Conservation (phyloP, 2,888 invertebrate species). For the Crematogaster levior region DNA sequence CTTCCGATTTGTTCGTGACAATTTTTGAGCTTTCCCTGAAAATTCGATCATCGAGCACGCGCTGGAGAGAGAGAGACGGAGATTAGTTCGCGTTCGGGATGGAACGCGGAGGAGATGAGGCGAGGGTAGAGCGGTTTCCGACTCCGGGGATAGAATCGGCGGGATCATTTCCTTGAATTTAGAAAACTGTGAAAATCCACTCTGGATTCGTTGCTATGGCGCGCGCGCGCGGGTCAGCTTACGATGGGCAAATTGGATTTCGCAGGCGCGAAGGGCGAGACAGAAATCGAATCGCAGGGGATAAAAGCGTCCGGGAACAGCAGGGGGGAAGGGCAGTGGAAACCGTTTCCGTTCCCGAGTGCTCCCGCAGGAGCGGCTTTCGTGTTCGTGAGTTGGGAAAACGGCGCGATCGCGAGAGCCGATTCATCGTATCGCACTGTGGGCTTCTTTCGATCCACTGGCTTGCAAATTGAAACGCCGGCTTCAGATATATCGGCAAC, state of each 20-base stretch:
- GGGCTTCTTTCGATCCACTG: slow-evolving; percentile 33
- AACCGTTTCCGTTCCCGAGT: slow-evolving; percentile 54
- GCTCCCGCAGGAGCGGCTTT: slow-evolving; percentile 48
- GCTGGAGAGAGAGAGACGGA: slow-evolving; percentile 30
- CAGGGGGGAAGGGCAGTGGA: slow-evolving; percentile 4
- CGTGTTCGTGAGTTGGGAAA: slow-evolving; percentile 26
- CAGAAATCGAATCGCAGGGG: slow-evolving; percentile 41
- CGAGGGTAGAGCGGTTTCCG: slow-evolving; percentile 47
- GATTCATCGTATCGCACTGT: slow-evolving; percentile 29
- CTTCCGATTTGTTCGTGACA: slow-evolving; percentile 24
- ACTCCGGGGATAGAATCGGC: slow-evolving; percentile 51
- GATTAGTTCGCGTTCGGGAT: slow-evolving; percentile 31
- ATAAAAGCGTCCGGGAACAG: slow-evolving; percentile 22
- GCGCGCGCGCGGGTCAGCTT: slow-evolving; percentile 46
- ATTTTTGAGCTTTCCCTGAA: slow-evolving; percentile 30
- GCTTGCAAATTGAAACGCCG: slow-evolving; percentile 57
- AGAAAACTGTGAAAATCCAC: slow-evolving; percentile 54
- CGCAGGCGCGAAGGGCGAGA: slow-evolving; percentile 39
- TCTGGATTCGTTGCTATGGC: slow-evolving; percentile 11
- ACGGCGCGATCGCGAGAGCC: slow-evolving; percentile 40
- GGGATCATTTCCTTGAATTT: slow-evolving; percentile 58
- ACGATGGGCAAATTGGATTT: slow-evolving; percentile 57
- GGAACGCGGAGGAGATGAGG: slow-evolving; percentile 42
- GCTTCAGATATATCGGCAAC: slow-evolving; percentile 12
- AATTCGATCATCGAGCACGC: slow-evolving; percentile 28